Evolutionary conservation across 2,797 vertebrate species (phyloP).

Genomic region (Arvicola amphibius): DNA sequence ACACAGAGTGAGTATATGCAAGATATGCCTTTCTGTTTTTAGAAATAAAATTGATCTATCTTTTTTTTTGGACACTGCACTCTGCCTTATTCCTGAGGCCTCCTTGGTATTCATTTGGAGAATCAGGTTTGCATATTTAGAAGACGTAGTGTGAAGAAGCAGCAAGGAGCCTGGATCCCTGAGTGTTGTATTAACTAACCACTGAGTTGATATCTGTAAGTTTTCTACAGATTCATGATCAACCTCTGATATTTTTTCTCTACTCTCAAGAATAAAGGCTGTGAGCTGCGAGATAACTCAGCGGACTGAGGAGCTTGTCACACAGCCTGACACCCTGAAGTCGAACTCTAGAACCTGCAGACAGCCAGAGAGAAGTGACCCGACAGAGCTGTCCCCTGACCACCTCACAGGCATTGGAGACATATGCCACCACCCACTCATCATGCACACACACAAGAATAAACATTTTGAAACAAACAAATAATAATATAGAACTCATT

Average conservation of each 20-base stretch:
- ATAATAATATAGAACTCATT: not conserved
- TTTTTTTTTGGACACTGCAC: not conserved
- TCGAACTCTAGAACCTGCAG: not conserved
- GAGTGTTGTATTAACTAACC: not conserved
- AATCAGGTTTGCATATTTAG: not conserved
- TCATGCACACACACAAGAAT: not conserved
- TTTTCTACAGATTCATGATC: not conserved
- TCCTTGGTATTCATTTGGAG: not conserved
- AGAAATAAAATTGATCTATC: not conserved
- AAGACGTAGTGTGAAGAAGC: not conserved
- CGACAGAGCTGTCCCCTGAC: not conserved
- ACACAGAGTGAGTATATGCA: not conserved
- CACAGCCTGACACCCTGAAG: not conserved
- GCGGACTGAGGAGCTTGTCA: not conserved
- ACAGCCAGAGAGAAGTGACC: not conserved
- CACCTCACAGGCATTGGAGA: not conserved
- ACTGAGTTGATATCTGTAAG: not conserved
- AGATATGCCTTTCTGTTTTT: not conserved
- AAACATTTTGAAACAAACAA: not conserved
- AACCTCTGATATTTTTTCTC: not conserved
- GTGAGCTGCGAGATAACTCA: not conserved
- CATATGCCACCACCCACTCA: accelerated
- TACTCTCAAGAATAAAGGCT: not conserved
- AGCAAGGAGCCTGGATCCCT: not conserved
- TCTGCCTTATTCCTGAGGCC: not conserved